Conservation (phyloP, 2,113 vertebrate genomes). For the Triplophysa siluroides region DNA sequence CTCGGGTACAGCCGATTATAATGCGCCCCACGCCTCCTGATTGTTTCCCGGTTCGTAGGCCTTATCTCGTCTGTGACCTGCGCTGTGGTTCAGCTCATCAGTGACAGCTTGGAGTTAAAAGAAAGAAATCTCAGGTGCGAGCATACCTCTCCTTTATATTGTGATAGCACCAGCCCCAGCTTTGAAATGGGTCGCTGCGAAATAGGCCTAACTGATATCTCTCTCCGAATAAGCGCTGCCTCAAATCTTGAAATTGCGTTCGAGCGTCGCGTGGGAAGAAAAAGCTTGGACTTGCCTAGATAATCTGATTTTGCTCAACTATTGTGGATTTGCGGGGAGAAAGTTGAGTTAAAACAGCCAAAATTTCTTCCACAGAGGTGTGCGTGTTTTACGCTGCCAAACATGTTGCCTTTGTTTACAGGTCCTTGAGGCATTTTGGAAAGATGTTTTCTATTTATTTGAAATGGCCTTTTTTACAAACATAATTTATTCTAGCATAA, state of each 20-base stretch:
- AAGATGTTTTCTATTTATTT: not conserved
- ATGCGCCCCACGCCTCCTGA: conserved; percentile 28
- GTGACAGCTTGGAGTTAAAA: conserved; percentile 29
- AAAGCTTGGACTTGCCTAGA: conserved; percentile 56
- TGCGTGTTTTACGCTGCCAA: not conserved
- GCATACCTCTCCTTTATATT: conserved; percentile 45
- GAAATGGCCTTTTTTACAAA: not conserved
- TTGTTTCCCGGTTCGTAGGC: conserved; percentile 36
- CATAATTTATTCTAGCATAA: not conserved
- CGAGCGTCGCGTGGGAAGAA: conserved; percentile 46
- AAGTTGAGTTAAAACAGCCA: conserved; percentile 11
- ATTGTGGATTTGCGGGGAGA: conserved; percentile 50
- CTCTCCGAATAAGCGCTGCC: conserved; percentile 49
- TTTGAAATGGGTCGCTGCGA: conserved; percentile 22
- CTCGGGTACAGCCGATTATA: conserved; percentile 9
- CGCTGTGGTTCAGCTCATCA: conserved; percentile 33
- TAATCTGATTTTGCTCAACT: conserved; percentile 64
- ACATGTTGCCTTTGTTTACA: not conserved
- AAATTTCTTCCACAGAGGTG: not conserved
- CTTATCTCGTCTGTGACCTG: conserved; percentile 41
- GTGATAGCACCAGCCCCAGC: conserved; percentile 28
- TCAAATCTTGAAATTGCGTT: conserved; percentile 63
- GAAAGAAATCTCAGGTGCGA: conserved; percentile 38
- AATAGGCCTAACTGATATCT: conserved; percentile 25
- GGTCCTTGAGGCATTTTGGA: not conserved